These are phyloP conservation scores for Gymnoscopelus microlampas DNA, from an alignment of 2,797 vertebrate genomes.

Conservation along the genomic window DNA sequence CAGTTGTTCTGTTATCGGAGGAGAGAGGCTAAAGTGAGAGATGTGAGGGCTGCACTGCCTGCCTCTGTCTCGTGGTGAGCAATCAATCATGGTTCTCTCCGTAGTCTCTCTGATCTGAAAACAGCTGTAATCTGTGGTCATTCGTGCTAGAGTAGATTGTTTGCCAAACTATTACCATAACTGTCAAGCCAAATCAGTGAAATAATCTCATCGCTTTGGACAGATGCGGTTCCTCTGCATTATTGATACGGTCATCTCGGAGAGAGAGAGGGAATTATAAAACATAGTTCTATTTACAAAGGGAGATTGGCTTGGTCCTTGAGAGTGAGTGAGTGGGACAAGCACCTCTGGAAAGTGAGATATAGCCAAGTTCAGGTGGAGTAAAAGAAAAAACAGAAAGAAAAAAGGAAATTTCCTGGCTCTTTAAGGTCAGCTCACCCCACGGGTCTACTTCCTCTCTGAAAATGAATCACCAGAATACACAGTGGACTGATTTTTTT, in stretches of 20 bases:
- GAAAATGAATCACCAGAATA: constrained; percentile 84
- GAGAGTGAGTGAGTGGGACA: constrained; percentile 94
- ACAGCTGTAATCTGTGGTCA: constrained; percentile 97
- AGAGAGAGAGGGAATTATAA: constrained; percentile 96
- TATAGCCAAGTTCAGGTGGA: constrained; percentile 89
- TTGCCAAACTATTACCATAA: constrained; percentile 99
- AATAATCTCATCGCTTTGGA: constrained; percentile 97
- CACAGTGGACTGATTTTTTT: constrained; percentile 80
- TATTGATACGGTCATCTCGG: constrained; percentile 97
- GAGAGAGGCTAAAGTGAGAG: constrained; percentile 82
- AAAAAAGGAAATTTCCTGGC: constrained; percentile 90
- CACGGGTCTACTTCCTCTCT: constrained; percentile 79
- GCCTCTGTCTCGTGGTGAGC: constrained; percentile 84
- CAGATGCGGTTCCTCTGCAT: constrained; percentile 95
- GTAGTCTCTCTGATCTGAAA: constrained; percentile 90
- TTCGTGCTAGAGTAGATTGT: constrained; percentile 96
- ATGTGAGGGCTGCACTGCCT: constrained; percentile 83
- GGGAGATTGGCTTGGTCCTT: constrained; percentile 98
- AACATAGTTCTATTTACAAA: constrained; percentile 99
- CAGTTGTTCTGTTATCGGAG: constrained; percentile 79
- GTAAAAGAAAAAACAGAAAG: constrained; percentile 35
- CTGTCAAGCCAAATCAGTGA: constrained; percentile 97
- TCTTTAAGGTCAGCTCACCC: constrained; percentile 88
- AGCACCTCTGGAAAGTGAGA: constrained; percentile 95
- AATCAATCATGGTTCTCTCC: constrained; percentile 93